phyloP scores from a whole-genome alignment of 2,113 vertebrate species.

The Periophthalmodon schlosseri region DNA sequence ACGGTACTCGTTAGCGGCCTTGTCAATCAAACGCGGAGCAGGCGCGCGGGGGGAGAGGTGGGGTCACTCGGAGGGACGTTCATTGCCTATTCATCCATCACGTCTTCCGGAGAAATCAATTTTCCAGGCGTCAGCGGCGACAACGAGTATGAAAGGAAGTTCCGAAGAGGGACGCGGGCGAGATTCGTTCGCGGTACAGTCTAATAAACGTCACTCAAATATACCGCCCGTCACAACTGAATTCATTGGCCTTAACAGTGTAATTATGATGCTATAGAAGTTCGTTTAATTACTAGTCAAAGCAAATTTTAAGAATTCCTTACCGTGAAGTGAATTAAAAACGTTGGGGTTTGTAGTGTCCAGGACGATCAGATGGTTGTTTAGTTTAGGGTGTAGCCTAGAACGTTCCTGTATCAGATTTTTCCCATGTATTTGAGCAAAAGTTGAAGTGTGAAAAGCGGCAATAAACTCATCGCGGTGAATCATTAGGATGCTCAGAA shows the following conservation, averaged over 20 bases:
- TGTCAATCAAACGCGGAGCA: slow-evolving; percentile 75
- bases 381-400: neutral
- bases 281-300: neutral
- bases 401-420: too few relatives aligned
- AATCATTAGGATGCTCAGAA: too few relatives aligned
- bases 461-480: too few relatives aligned
- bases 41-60: slow-evolving; percentile 74
- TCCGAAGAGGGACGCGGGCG: slow-evolving; percentile 46
- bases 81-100: slow-evolving; percentile 77
- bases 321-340: neutral
- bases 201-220: slow-evolving; percentile 70
- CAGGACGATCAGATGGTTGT: too few relatives aligned
- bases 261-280: slow-evolving; percentile 26
- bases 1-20: slow-evolving; percentile 77
- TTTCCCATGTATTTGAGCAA: too few relatives aligned
- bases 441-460: too few relatives aligned
- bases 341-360: neutral
- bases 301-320: slow-evolving; percentile 10
- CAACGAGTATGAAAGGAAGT: slow-evolving; percentile 62
- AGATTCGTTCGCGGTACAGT: slow-evolving; percentile 58
- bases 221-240: slow-evolving; percentile 30
- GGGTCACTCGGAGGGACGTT: slow-evolving; percentile 78
- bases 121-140: slow-evolving; percentile 75
- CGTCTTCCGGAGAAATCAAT: slow-evolving; percentile 76
- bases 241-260: slow-evolving; percentile 31